A percentile compares a stretch with the other conserved stretches of the same genome.
Conservation (phyloP, 2,113 vertebrate genomes). For the Bubo bubo region DNA sequence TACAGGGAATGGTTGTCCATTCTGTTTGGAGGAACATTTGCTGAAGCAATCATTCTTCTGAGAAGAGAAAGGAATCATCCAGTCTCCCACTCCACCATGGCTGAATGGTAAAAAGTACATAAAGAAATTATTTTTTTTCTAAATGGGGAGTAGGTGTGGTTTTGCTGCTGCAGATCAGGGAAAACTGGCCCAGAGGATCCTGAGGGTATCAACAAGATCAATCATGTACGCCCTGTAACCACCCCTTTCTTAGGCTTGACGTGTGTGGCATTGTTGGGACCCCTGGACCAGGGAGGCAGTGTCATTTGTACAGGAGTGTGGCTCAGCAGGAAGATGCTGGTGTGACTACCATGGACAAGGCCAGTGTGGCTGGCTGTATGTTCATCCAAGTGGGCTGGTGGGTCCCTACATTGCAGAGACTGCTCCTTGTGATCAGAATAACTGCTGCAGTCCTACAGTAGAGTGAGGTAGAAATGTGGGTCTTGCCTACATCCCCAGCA, state of each 20-base stretch:
- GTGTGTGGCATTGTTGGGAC: background rate
- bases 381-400: background rate
- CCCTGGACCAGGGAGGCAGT: fast-evolving
- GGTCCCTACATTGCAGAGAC: background rate
- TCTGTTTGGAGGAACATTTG: background rate
- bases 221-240: background rate
- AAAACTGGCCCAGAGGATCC: background rate
- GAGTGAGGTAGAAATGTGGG: background rate
- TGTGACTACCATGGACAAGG: background rate
- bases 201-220: background rate
- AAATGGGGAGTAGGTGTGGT: background rate
- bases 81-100: background rate
- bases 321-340: background rate
- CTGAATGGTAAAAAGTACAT: background rate
- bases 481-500: background rate
- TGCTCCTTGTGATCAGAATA: background rate
- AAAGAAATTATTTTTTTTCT: background rate
- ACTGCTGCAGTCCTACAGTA: background rate
- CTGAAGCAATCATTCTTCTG: background rate
- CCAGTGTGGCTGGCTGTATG: background rate
- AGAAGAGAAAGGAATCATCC: background rate
- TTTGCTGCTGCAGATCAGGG: background rate
- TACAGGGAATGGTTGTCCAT: background rate
- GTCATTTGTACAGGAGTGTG: background rate
- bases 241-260: background rate